Evolutionary conservation across 2,797 vertebrate species (phyloP).

Genomic region (Clarias platycephalus): DNA sequence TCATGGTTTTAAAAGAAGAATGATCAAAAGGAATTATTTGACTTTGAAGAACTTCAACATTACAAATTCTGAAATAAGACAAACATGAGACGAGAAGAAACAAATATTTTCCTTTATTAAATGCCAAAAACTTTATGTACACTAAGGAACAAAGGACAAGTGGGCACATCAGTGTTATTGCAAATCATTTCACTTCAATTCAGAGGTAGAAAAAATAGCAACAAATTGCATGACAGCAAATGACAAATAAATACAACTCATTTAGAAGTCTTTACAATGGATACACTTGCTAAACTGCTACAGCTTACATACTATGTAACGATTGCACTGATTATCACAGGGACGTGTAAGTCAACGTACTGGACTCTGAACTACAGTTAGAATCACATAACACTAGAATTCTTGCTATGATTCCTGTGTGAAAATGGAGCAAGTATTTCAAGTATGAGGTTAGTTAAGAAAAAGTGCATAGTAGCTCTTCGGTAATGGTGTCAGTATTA

Average conservation of each 20-base stretch:
- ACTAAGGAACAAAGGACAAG: conserved; percentile 45
- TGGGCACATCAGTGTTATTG: neutral
- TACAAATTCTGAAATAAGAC: conserved; percentile 63
- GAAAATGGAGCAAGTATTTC: neutral
- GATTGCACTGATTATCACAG: neutral
- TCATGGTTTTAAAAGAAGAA: conserved; percentile 41
- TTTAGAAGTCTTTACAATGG: neutral
- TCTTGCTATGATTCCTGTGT: neutral
- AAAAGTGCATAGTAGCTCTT: conserved; percentile 9
- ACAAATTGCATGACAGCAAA: neutral
- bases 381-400: conserved; percentile 1
- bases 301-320: neutral
- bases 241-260: neutral
- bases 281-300: neutral
- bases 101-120: conserved; percentile 97
- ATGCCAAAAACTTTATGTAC: conserved; percentile 61
- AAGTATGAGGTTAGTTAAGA: neutral
- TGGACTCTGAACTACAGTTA: neutral
- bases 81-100: conserved; percentile 81
- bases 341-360: neutral
- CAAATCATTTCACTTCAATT: neutral
- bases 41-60: conserved; percentile 27
- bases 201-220: conserved; percentile 30
- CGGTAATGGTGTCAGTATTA: neutral
- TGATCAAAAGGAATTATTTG: neutral